Evolutionary conservation across 2,888 invertebrate genomes (phyloP), one percentile per base, ranked within the genome.

Genomic region (Bhutanitis thaidina): DNA sequence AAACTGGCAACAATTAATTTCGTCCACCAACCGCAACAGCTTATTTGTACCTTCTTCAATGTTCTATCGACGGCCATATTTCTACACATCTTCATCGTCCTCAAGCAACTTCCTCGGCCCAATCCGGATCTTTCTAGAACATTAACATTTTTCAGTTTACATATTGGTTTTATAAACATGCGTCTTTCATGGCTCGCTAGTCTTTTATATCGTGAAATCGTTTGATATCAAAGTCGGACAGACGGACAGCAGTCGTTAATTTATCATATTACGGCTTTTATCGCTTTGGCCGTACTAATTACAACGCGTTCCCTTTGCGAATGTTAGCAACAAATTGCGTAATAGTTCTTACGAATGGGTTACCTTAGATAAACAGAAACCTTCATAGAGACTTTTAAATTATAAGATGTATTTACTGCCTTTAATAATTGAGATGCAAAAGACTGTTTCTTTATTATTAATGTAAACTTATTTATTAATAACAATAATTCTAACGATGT

Each of bases 221-320:
- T 57, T 59, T 52, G 59, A 64, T 69, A 72, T 68, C 61, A 66
- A 68, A 70, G 65, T 54, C 59, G 55, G 54, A 15, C 40, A 47
- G 57, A 49, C 59, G 59, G 52, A 38, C 56, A 56, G 56, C 49
- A 58, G 54, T 59, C 60, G 60, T 67, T 66, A 63, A 65, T 68
- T 64, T 62, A 64, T 61, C 62, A 58, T 58, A 58, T 69, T 63
- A 64, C 61, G 54, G 54, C 56, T 61, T 65, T 72, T 64, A 67
- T 66, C 57, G 54, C 59, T 59, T 61, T 57, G 47, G 51, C 54
- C 58, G 52, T 61, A 60, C 59, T 70, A 69, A 69, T 67, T 66
- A 64, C 59, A 50, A 58, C 54, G 49, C 50, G 56, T 60, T 63
- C 58, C 40, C 58, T 52, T 59, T 57, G 53, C 53, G 41, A 51